Base-by-base conservation (phyloP, 2,888 invertebrate genomes). In the Stomorhina lunata region DNA sequence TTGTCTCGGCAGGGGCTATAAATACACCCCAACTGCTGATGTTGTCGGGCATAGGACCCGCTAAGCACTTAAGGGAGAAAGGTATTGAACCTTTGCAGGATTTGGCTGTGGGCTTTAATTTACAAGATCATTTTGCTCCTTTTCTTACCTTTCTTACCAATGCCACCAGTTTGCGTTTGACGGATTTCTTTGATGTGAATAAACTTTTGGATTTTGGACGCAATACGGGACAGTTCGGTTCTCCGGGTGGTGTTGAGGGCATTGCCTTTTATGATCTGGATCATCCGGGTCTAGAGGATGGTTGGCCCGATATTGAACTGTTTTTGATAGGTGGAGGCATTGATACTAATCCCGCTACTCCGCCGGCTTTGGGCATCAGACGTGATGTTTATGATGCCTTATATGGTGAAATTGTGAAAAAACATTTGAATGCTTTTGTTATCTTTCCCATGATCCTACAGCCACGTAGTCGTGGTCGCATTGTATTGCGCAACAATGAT, bases 11-110 rank as follows among this genome's bases (percentile, higher is more conserved):
- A 1, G 96, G 96, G 0, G 93, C 96, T 0, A 94, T 97, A 76
- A 96, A 95, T 85, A 94, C 95, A 0, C 96, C 97, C 0, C 97
- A 97, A 87, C 89, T 97, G 7, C 92, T 97, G 5, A 95, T 97
- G 96, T 89, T 96, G 17, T 95, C 95, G 0, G 96, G 96, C 2
- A 90, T 95, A 7, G 94, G 94, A 2, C 94, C 94, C 0, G 91
- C 91, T n/a, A 90, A 93, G 55, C 93, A 94, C 84, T 91, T 94
- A 2, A 87, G 89, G 29, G 90, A 92, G 73, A 87, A 92, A 48
- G 92, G 92, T n/a, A 93, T 94, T 43, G 91, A 92, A 1, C 92
- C 94, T 0, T 87, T 95, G 34, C 91, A 92, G 45, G 92, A 94
- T 87, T 89, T 94, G 45, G 93, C 93, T 0, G 95, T 95, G 0